phyloP scores from a whole-genome alignment of 2,888 invertebrate genomes.

The Acheta domesticus region DNA sequence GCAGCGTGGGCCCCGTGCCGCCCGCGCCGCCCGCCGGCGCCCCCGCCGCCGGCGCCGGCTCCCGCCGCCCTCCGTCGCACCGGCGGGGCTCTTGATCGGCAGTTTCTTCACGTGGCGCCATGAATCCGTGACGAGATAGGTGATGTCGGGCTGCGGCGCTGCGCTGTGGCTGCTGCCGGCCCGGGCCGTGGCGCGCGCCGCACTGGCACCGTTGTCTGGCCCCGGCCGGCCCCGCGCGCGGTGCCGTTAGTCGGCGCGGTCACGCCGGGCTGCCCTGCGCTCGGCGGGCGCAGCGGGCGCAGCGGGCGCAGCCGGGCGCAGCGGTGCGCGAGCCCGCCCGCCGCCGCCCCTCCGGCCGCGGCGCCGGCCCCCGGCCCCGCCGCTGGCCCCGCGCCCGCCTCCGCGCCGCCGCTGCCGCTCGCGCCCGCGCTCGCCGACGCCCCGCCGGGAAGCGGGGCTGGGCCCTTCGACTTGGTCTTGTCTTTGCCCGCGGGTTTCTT shows the following conservation, averaged over 20 bases:
- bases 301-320: neutral
- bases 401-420: neutral
- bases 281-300: neutral
- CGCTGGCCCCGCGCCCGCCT: neutral
- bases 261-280: neutral
- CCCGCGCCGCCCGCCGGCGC: conserved; percentile 36
- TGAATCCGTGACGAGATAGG: conserved; percentile 47
- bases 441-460: conserved; percentile 22
- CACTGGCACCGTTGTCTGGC: neutral
- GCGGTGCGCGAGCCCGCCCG: neutral
- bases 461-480: conserved; percentile 20
- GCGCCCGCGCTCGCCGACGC: conserved; percentile 37
- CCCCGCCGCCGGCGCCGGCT: conserved; percentile 23
- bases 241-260: conserved; percentile 18
- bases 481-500: conserved; percentile 26
- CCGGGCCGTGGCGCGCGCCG: neutral
- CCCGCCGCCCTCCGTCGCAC: neutral
- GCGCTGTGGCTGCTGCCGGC: neutral
- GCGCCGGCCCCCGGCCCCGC: neutral
- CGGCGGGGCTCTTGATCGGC: conserved; percentile 40
- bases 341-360: neutral
- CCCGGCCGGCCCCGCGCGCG: neutral
- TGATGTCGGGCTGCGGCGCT: conserved; percentile 19
- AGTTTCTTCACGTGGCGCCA: conserved; percentile 47
- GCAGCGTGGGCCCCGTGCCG: conserved; percentile 39